Evolutionary conservation across 2,113 vertebrate genomes (phyloP).

Genomic region (Setophaga kirtlandii): DNA sequence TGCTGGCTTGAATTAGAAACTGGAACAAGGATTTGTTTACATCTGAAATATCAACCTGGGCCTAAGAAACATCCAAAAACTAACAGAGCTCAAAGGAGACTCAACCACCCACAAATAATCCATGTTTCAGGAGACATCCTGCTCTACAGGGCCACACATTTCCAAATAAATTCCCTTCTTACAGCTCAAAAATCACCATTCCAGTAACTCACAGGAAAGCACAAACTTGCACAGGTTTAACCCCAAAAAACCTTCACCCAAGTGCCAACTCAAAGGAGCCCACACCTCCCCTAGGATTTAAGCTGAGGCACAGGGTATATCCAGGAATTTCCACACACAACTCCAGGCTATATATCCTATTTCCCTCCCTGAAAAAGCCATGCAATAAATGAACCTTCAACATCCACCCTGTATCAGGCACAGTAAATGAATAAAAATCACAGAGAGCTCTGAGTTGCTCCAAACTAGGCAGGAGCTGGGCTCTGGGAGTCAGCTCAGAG

Average conservation of each 20-base stretch:
- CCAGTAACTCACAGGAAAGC: neutral
- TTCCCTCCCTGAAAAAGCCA: neutral
- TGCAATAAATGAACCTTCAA: neutral
- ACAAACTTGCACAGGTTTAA: neutral
- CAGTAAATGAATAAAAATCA: neutral
- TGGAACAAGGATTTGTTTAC: neutral
- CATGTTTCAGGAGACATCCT: neutral
- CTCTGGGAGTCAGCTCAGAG: neutral
- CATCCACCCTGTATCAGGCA: neutral
- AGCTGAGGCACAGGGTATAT: neutral
- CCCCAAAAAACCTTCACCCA: neutral
- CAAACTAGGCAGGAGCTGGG: neutral
- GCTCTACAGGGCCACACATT: neutral
- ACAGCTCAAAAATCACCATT: neutral
- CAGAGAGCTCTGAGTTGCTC: neutral
- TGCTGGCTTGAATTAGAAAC: neutral
- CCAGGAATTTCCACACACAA: neutral
- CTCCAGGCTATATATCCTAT: neutral
- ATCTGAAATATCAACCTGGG: neutral
- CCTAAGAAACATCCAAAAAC: neutral
- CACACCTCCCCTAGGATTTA: neutral
- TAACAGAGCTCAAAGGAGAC: neutral
- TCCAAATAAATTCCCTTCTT: neutral
- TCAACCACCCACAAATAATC: neutral
- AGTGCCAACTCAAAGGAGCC: neutral